Conservation (phyloP, 2,888 invertebrate species). For the Drosophila neonasuta region DNA sequence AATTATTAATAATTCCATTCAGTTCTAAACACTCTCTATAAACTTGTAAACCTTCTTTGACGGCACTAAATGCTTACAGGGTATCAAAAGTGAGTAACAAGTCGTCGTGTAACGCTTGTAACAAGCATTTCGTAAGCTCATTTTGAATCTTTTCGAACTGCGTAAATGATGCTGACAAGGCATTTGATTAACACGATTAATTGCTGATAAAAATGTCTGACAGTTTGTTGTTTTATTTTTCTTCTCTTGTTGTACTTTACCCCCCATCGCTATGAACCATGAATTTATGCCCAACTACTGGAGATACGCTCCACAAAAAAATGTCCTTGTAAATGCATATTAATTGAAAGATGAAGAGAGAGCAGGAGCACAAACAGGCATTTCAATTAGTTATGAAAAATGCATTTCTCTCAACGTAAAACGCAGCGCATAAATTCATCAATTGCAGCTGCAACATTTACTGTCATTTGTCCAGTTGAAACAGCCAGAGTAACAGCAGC, state of each 20-base stretch:
- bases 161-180: slow-evolving; percentile 81
- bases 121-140: slow-evolving; percentile 68
- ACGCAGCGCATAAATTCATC: slow-evolving; percentile 74
- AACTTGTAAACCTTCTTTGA: neutral
- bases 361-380: slow-evolving; percentile 3
- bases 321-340: slow-evolving; percentile 39
- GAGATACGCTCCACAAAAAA: slow-evolving; percentile 42
- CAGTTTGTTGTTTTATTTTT: slow-evolving; percentile 54
- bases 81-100: slow-evolving; percentile 47
- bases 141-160: slow-evolving; percentile 38
- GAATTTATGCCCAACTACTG: slow-evolving; percentile 59
- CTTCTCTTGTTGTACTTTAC: neutral
- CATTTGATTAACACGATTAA: slow-evolving; percentile 81
- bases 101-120: slow-evolving; percentile 50
- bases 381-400: slow-evolving; percentile 76
- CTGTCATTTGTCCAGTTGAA: slow-evolving; percentile 73
- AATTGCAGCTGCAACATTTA: slow-evolving; percentile 67
- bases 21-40: neutral
- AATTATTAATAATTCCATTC: neutral
- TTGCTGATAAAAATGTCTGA: slow-evolving; percentile 79
- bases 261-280: slow-evolving; percentile 3
- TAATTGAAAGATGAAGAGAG: slow-evolving; percentile 19
- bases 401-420: slow-evolving; percentile 60
- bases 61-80: slow-evolving; percentile 15
- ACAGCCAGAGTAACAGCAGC: slow-evolving; percentile 27